phyloP scores from a whole-genome alignment of 2,113 vertebrate species.

The Bos javanicus region DNA sequence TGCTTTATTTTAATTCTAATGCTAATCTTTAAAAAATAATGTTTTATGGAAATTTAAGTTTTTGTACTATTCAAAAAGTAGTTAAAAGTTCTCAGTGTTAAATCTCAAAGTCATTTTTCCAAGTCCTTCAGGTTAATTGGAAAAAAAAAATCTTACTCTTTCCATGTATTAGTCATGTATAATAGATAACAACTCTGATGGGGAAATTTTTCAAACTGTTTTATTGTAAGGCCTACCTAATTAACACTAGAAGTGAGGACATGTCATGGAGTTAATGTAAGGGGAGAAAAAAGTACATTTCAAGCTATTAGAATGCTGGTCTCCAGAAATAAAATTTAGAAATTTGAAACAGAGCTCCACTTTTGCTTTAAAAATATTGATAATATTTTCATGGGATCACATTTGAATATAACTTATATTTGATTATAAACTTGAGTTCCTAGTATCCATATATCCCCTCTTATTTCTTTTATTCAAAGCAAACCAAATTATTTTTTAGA shows the following conservation, averaged over 20 bases:
- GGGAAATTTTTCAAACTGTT: slow-evolving; percentile 39
- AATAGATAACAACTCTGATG: slow-evolving; percentile 48
- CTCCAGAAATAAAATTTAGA: not conserved
- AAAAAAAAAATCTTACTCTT: slow-evolving; percentile 15
- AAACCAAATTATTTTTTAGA: not conserved
- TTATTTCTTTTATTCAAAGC: not conserved
- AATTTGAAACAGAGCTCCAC: not conserved
- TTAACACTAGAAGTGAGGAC: slow-evolving; percentile 46
- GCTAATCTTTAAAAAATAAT: slow-evolving; percentile 8
- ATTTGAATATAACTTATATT: not conserved
- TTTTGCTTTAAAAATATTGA: slow-evolving; percentile 23
- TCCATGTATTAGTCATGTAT: slow-evolving; percentile 33
- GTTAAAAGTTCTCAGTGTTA: slow-evolving; percentile 21
- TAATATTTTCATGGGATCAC: not conserved
- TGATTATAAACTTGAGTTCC: not conserved
- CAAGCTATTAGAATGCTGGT: not conserved
- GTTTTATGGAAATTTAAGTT: slow-evolving; percentile 16
- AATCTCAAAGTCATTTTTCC: slow-evolving; percentile 47
- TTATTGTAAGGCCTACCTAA: slow-evolving; percentile 36
- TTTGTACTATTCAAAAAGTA: slow-evolving; percentile 34
- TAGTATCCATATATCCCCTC: not conserved
- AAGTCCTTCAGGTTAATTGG: slow-evolving; percentile 48
- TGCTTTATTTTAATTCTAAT: slow-evolving; percentile 20
- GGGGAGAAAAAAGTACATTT: not conserved
- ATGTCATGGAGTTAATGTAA: not conserved